These are phyloP conservation scores for Upupa epops DNA, from an alignment of 2,113 vertebrate species.

Conservation along the genomic window DNA sequence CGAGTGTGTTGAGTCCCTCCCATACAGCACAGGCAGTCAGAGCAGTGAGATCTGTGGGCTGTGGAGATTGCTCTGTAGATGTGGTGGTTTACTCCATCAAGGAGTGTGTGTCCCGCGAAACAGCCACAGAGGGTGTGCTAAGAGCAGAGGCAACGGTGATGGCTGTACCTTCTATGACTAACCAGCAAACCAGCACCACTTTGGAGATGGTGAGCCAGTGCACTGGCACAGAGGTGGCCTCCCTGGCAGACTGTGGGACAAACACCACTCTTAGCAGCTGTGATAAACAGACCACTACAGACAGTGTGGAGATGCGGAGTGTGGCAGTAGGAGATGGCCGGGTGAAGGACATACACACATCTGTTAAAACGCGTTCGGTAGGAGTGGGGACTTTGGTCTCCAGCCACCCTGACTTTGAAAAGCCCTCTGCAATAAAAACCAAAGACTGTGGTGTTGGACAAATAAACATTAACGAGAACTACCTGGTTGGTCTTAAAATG, in stretches of 20 bases:
- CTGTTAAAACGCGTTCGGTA: constrained; percentile 82
- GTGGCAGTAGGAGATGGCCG: constrained; percentile 90
- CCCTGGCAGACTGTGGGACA: constrained; percentile 77
- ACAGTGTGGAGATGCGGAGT: constrained; percentile 73
- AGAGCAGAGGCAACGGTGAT: constrained; percentile 78
- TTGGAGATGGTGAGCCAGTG: constrained; percentile 67
- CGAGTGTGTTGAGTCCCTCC: constrained; percentile 10
- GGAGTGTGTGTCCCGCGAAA: constrained; percentile 67
- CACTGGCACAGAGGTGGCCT: constrained; percentile 77
- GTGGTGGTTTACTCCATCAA: constrained; percentile 74
- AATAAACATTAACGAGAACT: constrained; percentile 86
- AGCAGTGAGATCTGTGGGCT: constrained; percentile 80
- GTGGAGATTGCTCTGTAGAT: constrained; percentile 84
- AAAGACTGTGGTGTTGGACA: constrained; percentile 89
- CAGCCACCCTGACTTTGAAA: constrained; percentile 60
- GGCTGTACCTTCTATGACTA: constrained; percentile 74
- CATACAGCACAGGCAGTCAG: constrained; percentile 2
- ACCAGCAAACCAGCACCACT: constrained; percentile 79
- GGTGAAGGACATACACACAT: constrained; percentile 79
- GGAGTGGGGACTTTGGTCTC: constrained; percentile 86
- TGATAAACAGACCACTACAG: constrained; percentile 86
- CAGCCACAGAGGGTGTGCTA: constrained; percentile 70
- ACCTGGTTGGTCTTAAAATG: constrained; percentile 91
- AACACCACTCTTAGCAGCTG: constrained; percentile 73
- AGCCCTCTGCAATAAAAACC: constrained; percentile 79